A percentile compares a stretch with the other conserved stretches of the same genome.
These are phyloP conservation scores for Tokudaia muenninki DNA, from an alignment of 2,797 vertebrate species.

Conservation along the genomic window DNA sequence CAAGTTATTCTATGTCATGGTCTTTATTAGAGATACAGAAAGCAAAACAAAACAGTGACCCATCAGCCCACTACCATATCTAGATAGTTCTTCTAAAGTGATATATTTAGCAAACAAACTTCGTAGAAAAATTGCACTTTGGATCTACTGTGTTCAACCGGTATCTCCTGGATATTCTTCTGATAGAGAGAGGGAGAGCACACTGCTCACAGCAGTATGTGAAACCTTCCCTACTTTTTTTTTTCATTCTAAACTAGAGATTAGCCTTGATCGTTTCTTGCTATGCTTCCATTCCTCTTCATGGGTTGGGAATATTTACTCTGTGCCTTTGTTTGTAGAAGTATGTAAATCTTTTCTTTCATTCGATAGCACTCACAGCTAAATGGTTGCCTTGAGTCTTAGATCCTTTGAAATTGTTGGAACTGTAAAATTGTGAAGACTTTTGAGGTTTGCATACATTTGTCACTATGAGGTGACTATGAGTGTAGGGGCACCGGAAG, in stretches of 20 bases:
- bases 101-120: background rate
- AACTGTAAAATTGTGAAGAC: background rate
- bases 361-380: background rate
- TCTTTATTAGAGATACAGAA: background rate
- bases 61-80: background rate
- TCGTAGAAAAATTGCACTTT: background rate
- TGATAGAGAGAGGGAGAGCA: background rate
- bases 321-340: background rate
- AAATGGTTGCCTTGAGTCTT: background rate
- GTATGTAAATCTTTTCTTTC: background rate
- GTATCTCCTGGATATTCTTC: background rate
- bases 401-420: background rate
- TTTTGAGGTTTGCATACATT: background rate
- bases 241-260: background rate
- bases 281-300: background rate
- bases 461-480: background rate
- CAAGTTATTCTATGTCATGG: background rate
- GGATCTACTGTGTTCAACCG: background rate
- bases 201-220: background rate
- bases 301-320: background rate
- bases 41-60: background rate
- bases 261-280: background rate
- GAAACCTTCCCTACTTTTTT: background rate
- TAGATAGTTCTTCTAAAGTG: background rate
- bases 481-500: background rate